Conservation (phyloP, 2,113 vertebrate species). For the Callipepla californica region DNA sequence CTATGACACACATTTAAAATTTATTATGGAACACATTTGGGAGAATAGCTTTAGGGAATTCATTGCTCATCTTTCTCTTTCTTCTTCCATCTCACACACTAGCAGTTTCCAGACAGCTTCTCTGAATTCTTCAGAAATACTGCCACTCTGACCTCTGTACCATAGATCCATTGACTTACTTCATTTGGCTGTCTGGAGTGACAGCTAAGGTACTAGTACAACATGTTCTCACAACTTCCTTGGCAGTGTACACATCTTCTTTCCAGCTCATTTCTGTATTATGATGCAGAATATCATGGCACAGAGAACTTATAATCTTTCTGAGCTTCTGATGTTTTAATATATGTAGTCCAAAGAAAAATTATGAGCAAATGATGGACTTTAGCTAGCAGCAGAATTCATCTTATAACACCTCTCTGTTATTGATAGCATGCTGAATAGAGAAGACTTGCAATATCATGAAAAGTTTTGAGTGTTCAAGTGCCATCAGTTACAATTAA, state of each 20-base stretch:
- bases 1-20: conserved; percentile 62
- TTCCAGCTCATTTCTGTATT: conserved; percentile 51
- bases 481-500: background rate
- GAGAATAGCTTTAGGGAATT: conserved; percentile 70
- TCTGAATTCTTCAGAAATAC: conserved; percentile 73
- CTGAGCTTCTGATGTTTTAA: background rate
- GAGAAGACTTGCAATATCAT: background rate
- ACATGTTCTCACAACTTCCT: conserved; percentile 69
- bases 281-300: conserved; percentile 53
- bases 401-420: background rate
- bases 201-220: conserved; percentile 73
- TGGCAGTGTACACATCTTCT: conserved; percentile 47
- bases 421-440: background rate
- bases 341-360: background rate
- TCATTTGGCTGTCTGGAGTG: conserved; percentile 72
- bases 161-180: conserved; percentile 71
- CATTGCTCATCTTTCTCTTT: conserved; percentile 67
- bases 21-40: conserved; percentile 60
- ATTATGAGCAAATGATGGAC: background rate
- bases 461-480: background rate
- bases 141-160: conserved; percentile 68
- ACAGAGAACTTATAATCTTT: background rate
- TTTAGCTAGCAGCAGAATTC: background rate
- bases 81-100: conserved; percentile 58
- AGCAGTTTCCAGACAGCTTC: conserved; percentile 72